Conservation (phyloP, 2,888 invertebrate genomes). For the Nemotelus nigrinus region DNA sequence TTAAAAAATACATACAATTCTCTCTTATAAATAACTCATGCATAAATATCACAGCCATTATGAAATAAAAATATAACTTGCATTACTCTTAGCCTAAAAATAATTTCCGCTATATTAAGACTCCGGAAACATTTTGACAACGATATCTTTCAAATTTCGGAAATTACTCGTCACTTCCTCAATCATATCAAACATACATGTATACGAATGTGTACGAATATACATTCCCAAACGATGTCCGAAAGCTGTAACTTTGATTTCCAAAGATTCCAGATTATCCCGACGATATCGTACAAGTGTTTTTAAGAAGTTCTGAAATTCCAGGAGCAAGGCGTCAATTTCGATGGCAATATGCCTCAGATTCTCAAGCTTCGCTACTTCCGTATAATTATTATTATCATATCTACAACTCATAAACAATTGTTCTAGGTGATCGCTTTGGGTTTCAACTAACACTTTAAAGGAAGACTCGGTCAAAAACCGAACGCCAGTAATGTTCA, state of each 20-base stretch:
- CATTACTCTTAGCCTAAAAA: too few relatives aligned
- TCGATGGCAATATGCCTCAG: constrained; percentile 12
- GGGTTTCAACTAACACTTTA: not conserved
- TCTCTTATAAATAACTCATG: too few relatives aligned
- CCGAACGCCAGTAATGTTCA: not conserved
- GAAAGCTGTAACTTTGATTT: not conserved
- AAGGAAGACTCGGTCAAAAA: not conserved
- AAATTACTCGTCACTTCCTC: too few relatives aligned
- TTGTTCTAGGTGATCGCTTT: constrained; percentile 8
- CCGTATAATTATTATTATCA: not conserved
- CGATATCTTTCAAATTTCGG: too few relatives aligned
- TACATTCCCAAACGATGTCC: too few relatives aligned
- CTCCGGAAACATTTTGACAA: too few relatives aligned
- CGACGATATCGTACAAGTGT: constrained; percentile 9
- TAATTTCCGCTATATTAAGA: too few relatives aligned
- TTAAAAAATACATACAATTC: too few relatives aligned
- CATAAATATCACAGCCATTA: too few relatives aligned
- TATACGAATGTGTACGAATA: too few relatives aligned
- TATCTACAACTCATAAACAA: not conserved
- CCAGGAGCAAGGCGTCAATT: not conserved
- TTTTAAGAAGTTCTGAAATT: not conserved
- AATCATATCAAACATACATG: too few relatives aligned
- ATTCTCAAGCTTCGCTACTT: not conserved
- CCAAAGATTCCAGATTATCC: not conserved
- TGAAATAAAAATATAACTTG: too few relatives aligned